Evolutionary conservation across 2,888 invertebrate species (phyloP), one percentile per base, ranked within the genome.

Genomic region (Cryptocephalus primarius): DNA sequence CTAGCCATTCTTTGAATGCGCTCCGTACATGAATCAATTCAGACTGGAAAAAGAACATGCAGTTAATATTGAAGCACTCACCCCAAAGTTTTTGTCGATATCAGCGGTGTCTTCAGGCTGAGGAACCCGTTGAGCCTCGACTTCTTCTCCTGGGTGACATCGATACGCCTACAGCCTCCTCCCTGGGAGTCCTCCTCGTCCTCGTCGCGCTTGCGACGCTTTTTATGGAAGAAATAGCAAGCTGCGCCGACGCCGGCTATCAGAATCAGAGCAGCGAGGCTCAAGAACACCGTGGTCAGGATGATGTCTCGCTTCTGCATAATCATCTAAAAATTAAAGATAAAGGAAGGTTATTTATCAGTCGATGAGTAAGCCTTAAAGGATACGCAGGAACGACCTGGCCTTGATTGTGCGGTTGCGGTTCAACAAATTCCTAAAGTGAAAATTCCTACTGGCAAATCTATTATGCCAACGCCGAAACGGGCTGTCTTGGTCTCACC

Each of bases 61-160:
- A n/a, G n/a, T 22, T 22, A 22, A 22, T 22, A 22, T 22, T 4
- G 2, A 22, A 22, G 22, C n/a, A 78, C 84, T 83, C 67, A 85
- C 85, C 83, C 84, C 46, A 85, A 69, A 22, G 83, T 80, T 63
- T 84, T 85, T 9, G 84, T 84, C 57, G 81, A 81, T 58, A 85
- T 85, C 44, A 85, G 72, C 0, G 85, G 85, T 11, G 84, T 83
- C 68, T 82, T 83, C 59, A 85, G 66, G 58, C 75, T 83, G 45
- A 85, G 73, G 59, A 83, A 82, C 36, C 83, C 83, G 57, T 84
- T 83, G 32, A 78, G 63, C 45, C 75, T 67, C 41, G 71, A 75
- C 49, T 72, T 11, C 36, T 45, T 32, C 22, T 44, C 49, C 10
- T 43, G 12, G 9, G 12, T 14, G 9, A 12, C 34, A 2, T 43